Conservation (phyloP, 92 coral and sea anemone species). For the Galaxea fascicularis region DNA sequence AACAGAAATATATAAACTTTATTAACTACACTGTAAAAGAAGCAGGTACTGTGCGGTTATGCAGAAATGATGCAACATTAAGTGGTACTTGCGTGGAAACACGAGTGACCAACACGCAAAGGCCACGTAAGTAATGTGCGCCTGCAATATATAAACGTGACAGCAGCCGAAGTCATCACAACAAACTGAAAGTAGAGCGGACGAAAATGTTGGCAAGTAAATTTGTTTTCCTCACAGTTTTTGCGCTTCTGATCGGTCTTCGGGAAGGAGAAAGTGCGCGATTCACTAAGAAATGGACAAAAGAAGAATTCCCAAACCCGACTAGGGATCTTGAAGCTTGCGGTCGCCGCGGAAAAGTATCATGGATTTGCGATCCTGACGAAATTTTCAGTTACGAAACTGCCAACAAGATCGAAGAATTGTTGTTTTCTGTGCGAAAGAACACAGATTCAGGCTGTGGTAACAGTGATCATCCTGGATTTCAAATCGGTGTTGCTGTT, state of each 20-base stretch:
- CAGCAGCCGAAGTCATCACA: conserved; percentile 16
- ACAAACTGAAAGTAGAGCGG: not conserved
- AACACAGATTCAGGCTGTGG: conserved; percentile 84
- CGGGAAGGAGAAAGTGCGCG: not conserved
- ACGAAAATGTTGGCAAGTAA: not conserved
- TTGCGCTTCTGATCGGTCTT: not conserved
- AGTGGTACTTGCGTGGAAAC: not conserved
- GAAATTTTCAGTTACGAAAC: conserved; percentile 65
- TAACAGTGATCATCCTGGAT: conserved; percentile 63
- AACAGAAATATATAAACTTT: too few relatives aligned
- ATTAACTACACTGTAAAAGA: too few relatives aligned
- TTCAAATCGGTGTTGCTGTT: conserved; percentile 83
- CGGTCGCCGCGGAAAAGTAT: conserved; percentile 80
- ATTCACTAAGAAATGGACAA: conserved; percentile 58
- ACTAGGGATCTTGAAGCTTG: conserved; percentile 67
- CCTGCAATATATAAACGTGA: not conserved
- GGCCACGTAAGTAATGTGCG: conserved; percentile 21
- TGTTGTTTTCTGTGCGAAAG: conserved; percentile 53
- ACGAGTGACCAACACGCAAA: conserved; percentile 21
- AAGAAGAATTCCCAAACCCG: conserved; percentile 83
- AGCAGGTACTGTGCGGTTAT: not conserved
- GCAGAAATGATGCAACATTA: not conserved
- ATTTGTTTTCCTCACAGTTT: not conserved
- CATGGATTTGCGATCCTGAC: conserved; percentile 92
- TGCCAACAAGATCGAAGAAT: conserved; percentile 78